Conservation (phyloP, 2,797 vertebrate genomes). For the Botia kubotai region DNA sequence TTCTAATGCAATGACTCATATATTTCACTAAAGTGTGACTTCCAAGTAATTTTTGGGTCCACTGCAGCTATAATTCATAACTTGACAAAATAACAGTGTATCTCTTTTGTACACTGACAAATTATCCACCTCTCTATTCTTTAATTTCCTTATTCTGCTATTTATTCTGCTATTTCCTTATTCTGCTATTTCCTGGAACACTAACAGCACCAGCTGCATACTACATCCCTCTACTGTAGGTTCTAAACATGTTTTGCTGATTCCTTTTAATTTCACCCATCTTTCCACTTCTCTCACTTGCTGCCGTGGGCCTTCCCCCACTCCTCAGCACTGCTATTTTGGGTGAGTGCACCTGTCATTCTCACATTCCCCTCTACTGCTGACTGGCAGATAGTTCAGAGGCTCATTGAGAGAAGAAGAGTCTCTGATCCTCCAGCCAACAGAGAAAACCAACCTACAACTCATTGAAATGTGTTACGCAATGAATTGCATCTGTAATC, state of each 20-base stretch:
- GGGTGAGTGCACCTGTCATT: constrained; percentile 81
- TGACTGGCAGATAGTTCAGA: constrained; percentile 80
- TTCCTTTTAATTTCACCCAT: constrained; percentile 35
- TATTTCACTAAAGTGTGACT: not conserved
- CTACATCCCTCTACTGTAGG: not conserved
- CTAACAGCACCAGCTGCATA: not conserved
- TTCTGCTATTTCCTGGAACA: not conserved
- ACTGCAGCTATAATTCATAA: not conserved
- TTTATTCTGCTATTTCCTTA: not conserved
- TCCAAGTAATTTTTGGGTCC: constrained; percentile 3
- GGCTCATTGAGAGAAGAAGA: constrained; percentile 62
- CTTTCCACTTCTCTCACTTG: not conserved
- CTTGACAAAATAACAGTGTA: not conserved
- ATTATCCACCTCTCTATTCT: not conserved
- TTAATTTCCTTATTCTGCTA: not conserved
- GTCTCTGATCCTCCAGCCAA: constrained; percentile 47
- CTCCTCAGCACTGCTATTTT: constrained; percentile 75
- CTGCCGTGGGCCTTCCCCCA: constrained; percentile 54
- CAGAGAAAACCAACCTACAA: constrained; percentile 3
- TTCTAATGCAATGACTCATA: not conserved
- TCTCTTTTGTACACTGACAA: not conserved
- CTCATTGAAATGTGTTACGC: not conserved
- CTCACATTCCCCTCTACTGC: constrained; percentile 81
- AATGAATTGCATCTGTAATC: not conserved
- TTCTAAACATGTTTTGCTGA: not conserved